Percentiles rank a stretch among this genome's conserved stretches.
These are phyloP conservation scores for Pycnomerus fuliginosus DNA, from an alignment of 2,888 invertebrate species.

Conservation along the genomic window DNA sequence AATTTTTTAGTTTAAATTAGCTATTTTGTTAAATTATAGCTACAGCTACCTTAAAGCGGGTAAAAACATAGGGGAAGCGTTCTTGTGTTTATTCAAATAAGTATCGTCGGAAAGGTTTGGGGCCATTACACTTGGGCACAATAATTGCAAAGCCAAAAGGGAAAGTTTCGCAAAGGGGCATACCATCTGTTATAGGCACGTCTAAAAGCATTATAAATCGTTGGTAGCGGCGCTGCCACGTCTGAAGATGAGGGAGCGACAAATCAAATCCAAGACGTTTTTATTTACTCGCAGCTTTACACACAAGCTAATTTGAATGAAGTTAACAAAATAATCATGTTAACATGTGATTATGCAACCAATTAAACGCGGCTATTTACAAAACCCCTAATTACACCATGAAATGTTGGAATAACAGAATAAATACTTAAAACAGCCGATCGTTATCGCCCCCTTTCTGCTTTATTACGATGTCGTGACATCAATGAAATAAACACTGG, in stretches of 20 bases:
- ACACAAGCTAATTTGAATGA: slow-evolving; percentile 1
- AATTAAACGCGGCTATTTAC: slow-evolving; percentile 13
- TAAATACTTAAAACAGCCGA: slow-evolving; percentile 7
- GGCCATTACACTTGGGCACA: slow-evolving; percentile 4
- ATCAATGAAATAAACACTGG: slow-evolving; percentile 7
- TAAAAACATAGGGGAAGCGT: not conserved
- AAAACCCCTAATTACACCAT: slow-evolving; percentile 11
- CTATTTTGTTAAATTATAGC: no score
- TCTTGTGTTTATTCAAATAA: not conserved
- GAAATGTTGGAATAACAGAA: slow-evolving; percentile 4
- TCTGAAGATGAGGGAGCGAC: slow-evolving; percentile 4
- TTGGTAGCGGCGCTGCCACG: slow-evolving; percentile 4
- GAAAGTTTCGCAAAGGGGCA: slow-evolving; percentile 9
- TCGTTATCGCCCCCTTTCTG: slow-evolving; percentile 9
- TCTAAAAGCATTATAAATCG: slow-evolving; percentile 18
- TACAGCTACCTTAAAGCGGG: no score
- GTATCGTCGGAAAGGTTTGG: not conserved
- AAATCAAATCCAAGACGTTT: slow-evolving; percentile 4
- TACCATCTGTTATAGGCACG: slow-evolving; percentile 15
- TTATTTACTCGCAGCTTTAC: slow-evolving; percentile 3
- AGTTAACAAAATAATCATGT: slow-evolving; percentile 9
- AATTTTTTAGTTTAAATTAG: no score
- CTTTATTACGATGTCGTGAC: slow-evolving; percentile 8
- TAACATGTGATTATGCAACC: slow-evolving; percentile 16
- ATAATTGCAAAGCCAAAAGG: slow-evolving; percentile 12